Evolutionary conservation across 2,113 vertebrate genomes (phyloP).

Genomic region (Cervus canadensis): DNA sequence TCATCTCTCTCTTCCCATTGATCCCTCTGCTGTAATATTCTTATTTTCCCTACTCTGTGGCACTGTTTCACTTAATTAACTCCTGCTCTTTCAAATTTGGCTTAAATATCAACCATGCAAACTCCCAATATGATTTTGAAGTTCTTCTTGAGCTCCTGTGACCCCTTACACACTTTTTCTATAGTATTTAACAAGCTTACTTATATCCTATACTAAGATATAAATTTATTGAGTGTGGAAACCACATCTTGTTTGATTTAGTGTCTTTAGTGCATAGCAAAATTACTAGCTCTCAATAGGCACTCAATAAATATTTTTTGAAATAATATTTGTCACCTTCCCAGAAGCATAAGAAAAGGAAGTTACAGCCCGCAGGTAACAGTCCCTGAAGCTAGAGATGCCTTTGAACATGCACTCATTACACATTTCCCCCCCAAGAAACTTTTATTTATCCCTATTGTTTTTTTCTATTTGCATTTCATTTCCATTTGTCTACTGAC

Average conservation of each 20-base stretch:
- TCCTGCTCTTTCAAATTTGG: background rate
- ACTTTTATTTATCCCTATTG: background rate
- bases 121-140: background rate
- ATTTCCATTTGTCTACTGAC: background rate
- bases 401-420: background rate
- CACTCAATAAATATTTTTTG: constrained; percentile 16
- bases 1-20: background rate
- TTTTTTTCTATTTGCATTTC: background rate
- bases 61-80: background rate
- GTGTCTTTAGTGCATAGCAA: background rate
- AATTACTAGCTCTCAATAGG: background rate
- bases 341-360: background rate
- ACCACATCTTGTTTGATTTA: background rate
- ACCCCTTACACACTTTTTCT: background rate
- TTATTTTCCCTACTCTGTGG: background rate
- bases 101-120: background rate
- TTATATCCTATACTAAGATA: background rate
- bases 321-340: constrained; percentile 14
- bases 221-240: background rate
- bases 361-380: background rate
- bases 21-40: background rate
- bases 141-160: background rate
- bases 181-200: background rate
- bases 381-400: background rate
- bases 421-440: background rate